Conservation (phyloP, 2,888 invertebrate genomes). For the Stenotaenia linearis region DNA sequence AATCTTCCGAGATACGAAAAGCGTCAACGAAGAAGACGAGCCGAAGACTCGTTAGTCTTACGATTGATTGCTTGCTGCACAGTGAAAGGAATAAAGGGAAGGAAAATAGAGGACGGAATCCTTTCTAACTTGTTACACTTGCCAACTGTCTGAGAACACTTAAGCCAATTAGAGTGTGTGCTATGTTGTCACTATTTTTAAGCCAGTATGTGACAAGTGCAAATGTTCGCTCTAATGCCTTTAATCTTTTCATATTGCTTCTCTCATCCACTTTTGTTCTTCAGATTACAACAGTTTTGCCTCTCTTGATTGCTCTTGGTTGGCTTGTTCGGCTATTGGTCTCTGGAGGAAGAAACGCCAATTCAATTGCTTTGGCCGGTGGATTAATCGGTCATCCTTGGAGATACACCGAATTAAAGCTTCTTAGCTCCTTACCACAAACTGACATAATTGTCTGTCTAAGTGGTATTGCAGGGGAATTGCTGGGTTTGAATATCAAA, state of each 20-base stretch:
- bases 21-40: too few relatives aligned
- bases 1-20: too few relatives aligned
- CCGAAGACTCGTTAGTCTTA: too few relatives aligned
- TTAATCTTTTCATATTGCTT: background rate
- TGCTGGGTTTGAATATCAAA: background rate
- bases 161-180: background rate
- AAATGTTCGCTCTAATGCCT: background rate
- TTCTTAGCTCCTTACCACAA: background rate
- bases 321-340: background rate
- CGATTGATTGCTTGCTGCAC: too few relatives aligned
- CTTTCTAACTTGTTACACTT: background rate
- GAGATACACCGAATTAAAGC: background rate
- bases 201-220: background rate
- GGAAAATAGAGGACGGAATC: too few relatives aligned
- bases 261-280: background rate
- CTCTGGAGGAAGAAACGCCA: background rate
- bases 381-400: constrained; percentile 3
- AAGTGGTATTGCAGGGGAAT: background rate
- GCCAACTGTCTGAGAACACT: background rate
- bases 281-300: background rate
- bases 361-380: background rate
- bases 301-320: background rate
- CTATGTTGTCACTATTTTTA: background rate
- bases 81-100: too few relatives aligned
- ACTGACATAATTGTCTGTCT: background rate